Evolutionary conservation across 2,888 invertebrate species (phyloP).

Genomic region (Cheilosia vernalis): DNA sequence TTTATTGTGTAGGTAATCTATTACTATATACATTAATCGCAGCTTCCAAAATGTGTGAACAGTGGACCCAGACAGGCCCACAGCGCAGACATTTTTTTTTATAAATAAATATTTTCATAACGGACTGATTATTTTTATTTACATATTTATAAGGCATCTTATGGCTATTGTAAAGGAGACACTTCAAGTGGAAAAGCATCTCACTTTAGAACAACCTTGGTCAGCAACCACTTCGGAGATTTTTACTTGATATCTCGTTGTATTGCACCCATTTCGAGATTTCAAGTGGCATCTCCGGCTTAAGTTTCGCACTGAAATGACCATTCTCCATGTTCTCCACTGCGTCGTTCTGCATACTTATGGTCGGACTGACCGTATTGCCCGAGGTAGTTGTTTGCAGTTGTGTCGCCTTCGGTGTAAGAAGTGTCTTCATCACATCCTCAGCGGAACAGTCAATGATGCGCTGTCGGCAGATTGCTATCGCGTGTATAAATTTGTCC

Average conservation of each 20-base stretch:
- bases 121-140: background rate
- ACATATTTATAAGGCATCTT: constrained; percentile 31
- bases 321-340: constrained; percentile 79
- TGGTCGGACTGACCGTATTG: constrained; percentile 78
- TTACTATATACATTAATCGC: too few species aligned
- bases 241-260: constrained; percentile 88
- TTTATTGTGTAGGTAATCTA: too few species aligned
- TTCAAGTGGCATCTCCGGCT: constrained; percentile 87
- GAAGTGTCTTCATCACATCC: constrained; percentile 83
- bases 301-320: constrained; percentile 80
- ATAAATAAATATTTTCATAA: too few species aligned
- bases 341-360: constrained; percentile 77
- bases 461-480: constrained; percentile 84
- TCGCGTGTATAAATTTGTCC: constrained; percentile 88
- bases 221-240: constrained; percentile 84
- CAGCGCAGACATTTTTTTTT: background rate
- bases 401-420: constrained; percentile 78
- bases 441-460: constrained; percentile 84
- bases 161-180: constrained; percentile 40
- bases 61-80: background rate
- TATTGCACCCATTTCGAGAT: constrained; percentile 88
- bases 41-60: background rate
- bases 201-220: constrained; percentile 70
- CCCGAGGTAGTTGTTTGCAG: constrained; percentile 77
- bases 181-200: background rate